Percentiles rank a stretch among this genome's conserved stretches.
Conservation (phyloP, 1,140 invertebrate species). For the Tetragonula clypearis region DNA sequence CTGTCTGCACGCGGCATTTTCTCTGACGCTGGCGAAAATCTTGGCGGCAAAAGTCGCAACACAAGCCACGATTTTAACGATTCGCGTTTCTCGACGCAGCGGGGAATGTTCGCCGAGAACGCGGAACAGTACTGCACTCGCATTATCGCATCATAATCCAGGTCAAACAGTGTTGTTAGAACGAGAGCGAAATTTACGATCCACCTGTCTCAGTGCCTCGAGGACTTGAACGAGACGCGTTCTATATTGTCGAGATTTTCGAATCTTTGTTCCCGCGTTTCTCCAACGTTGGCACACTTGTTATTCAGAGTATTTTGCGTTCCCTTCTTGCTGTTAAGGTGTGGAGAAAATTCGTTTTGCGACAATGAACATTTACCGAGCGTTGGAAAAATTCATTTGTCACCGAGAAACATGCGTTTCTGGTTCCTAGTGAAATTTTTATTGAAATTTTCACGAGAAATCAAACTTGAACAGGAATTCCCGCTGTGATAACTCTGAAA, state of each 20-base stretch:
- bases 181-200: conserved; percentile 56
- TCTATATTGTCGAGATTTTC: neutral
- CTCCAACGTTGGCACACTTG: neutral
- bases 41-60: neutral
- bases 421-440: no score
- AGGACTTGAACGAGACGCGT: neutral
- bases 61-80: neutral
- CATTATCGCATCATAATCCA: conserved; percentile 49
- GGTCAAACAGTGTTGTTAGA: conserved; percentile 37
- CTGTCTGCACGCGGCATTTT: neutral
- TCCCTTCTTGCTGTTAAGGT: neutral
- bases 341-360: neutral
- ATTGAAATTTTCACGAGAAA: no score
- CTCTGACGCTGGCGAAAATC: neutral
- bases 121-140: neutral
- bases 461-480: no score
- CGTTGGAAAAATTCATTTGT: neutral
- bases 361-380: neutral
- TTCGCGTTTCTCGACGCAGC: neutral
- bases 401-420: neutral
- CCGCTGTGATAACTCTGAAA: no score
- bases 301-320: neutral
- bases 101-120: no score
- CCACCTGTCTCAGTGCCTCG: conserved; percentile 50
- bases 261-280: neutral